phyloP scores from a whole-genome alignment of 1,140 invertebrate species.

The Cherax quadricarinatus region DNA sequence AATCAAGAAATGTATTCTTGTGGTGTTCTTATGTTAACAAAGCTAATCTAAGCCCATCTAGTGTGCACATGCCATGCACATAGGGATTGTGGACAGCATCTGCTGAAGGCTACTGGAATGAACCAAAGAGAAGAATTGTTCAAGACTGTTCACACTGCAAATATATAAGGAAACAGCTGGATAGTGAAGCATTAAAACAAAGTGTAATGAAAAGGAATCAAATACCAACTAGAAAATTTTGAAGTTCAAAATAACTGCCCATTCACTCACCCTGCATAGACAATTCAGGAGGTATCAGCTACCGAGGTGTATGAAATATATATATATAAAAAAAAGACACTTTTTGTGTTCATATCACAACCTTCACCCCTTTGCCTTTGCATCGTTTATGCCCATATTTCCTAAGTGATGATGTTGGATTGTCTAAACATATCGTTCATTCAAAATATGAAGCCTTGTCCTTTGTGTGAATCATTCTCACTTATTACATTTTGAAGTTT shows the following conservation, averaged over 20 bases:
- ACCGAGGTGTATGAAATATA: constrained; percentile 54
- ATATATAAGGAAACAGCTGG: constrained; percentile 2
- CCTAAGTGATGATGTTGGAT: constrained; percentile 71
- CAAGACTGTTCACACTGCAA: constrained; percentile 23
- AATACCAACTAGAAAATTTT: constrained; percentile 37
- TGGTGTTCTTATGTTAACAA: constrained; percentile 56
- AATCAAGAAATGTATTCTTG: constrained; percentile 32
- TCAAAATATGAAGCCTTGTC: constrained; percentile 70
- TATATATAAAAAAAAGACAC: constrained; percentile 45
- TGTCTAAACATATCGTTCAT: constrained; percentile 71
- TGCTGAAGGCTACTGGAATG: constrained; percentile 19
- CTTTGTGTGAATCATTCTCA: constrained; percentile 67
- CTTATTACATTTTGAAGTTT: constrained; percentile 66
- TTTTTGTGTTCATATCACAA: constrained; percentile 70
- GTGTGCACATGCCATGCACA: constrained; percentile 36
- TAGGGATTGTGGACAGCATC: constrained; percentile 37
- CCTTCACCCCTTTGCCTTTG: constrained; percentile 60
- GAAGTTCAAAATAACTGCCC: constrained; percentile 49
- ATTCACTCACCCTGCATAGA: constrained; percentile 66
- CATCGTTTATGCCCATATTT: constrained; percentile 65
- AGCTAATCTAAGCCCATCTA: constrained; percentile 48
- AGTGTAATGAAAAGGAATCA: constrained; percentile 25
- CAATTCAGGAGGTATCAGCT: constrained; percentile 69
- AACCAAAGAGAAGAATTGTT: constrained; percentile 24
- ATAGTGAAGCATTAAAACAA: constrained; percentile 15